Base-by-base conservation (phyloP, 2,888 invertebrate genomes). In the Pachymerium ferrugineum region DNA sequence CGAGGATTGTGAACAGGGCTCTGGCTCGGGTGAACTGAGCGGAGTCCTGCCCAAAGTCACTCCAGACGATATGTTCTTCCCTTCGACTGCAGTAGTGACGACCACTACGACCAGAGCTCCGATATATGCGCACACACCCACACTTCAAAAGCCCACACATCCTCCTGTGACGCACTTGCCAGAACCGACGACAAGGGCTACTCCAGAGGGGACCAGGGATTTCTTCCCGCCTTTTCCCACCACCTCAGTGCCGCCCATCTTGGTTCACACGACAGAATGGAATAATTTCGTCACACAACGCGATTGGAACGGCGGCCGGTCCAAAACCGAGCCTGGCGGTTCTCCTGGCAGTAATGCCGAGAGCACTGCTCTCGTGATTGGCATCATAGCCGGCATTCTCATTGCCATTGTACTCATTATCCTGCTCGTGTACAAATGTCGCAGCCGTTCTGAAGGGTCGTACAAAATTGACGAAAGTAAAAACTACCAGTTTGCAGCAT, bases 381-480 rank as follows among this genome's bases (percentile, higher is more conserved):
- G 92, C 77, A 93, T 97, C 78, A 93, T 94, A 75, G 94, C 94
- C 2, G 94, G 93, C 68, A 92, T 93, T 42, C 85, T 94, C 76
- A 95, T 97, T 80, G 93, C 93, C 33, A 91, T 95, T 77, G 91
- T 97, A 73, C 87, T 97, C 77, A 89, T 97, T 77, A 91, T 96
- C 74, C 80, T 83, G 29, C 88, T 97, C 76, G 92, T 97, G 79
- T 87, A 96, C 79, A 93, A 94, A 85, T 91, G 94, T 83, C 88
- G 91, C 80, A 87, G 88, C 81, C 88, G 93, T 76, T 89, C 92
- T 72, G 94, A 94, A 81, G 90, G 91, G n/a, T 90, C 91, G 74
- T 97, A 95, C 83, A 97, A 96, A 83, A 91, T 95, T 76, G 95
- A 96, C 80, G 93, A 94, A 79, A 90, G 89, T 80, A 89, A 90